Evolutionary conservation across 2,888 invertebrate genomes (phyloP), one percentile per base, ranked within the genome.

Genomic region (Microctonus hyperodae): DNA sequence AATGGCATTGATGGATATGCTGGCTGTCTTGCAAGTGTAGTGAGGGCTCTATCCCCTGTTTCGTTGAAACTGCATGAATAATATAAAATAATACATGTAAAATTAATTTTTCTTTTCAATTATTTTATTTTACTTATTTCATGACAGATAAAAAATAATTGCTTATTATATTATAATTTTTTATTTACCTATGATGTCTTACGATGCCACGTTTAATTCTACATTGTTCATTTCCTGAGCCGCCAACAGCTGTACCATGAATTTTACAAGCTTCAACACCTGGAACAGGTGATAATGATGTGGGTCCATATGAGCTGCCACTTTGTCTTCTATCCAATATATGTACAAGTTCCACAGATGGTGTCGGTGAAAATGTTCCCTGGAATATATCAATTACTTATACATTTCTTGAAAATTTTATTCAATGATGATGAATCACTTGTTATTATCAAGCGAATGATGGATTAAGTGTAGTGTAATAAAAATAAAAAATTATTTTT

Each of bases 341-440:
- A 57, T 83, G 81, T 3, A 83, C 83, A 56, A 83, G 66, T 69
- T 83, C 83, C 11, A 83, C 83, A 40, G 83, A 83, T 33, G 83
- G 83, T n/a, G 83, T 83, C 31, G 83, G 83, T 13, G 83, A 83
- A 68, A 83, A 83, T 22, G 83, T 81, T 33, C 83, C 81, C 83
- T 83, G 66, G n/a, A 71, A 63, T 23, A 5, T 57, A 13, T 4
- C 33, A 28, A 25, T n/a, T 6, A 37, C 7, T 23, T 57, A 22
- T 37, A 1, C 22, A 35, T 55, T 11, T n/a, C n/a, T n/a, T 11
- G 22, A 44, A 64, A 35, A 20, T 35, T 37, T n/a, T n/a, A n/a
- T n/a, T n/a, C n/a, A n/a, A n/a, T n/a, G n/a, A n/a, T n/a, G n/a
- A n/a, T n/a, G n/a, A n/a, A n/a, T n/a, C n/a, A n/a, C n/a, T n/a